These are phyloP conservation scores for Metaphire vulgaris DNA, from an alignment of 1,140 invertebrate genomes.

Conservation along the genomic window DNA sequence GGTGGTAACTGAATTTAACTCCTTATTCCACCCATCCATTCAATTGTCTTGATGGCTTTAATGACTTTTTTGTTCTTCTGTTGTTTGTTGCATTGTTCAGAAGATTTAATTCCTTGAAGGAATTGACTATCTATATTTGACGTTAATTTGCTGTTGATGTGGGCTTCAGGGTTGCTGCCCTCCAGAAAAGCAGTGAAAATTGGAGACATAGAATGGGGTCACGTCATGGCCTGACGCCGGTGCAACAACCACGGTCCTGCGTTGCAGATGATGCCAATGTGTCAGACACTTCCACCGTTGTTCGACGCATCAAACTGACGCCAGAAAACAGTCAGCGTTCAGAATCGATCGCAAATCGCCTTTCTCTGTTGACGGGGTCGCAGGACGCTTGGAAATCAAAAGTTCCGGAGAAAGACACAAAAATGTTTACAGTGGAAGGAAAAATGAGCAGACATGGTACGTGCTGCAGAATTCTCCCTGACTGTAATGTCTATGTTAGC, in stretches of 20 bases:
- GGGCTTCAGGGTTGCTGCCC: background rate
- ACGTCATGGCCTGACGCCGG: background rate
- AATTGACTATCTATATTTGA: too few relatives aligned
- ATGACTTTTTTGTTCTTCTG: too few relatives aligned
- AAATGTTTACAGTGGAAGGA: slow-evolving; percentile 78
- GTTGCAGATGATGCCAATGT: background rate
- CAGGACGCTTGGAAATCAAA: slow-evolving; percentile 70
- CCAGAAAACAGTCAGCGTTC: slow-evolving; percentile 32
- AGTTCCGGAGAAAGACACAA: slow-evolving; percentile 72
- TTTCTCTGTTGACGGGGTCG: slow-evolving; percentile 64
- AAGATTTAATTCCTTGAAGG: too few relatives aligned
- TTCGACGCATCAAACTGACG: background rate
- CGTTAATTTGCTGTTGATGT: too few relatives aligned
- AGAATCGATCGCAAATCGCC: slow-evolving; percentile 51
- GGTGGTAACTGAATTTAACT: too few relatives aligned
- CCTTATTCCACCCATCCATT: too few relatives aligned
- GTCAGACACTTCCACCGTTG: background rate
- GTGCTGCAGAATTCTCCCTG: too few relatives aligned
- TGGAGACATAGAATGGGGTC: background rate
- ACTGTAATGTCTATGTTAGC: too few relatives aligned
- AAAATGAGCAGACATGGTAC: slow-evolving; percentile 57
- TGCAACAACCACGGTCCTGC: background rate
- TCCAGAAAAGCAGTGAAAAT: background rate
- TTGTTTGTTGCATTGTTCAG: too few relatives aligned
- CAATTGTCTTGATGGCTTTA: too few relatives aligned